Evolutionary conservation across 1,140 invertebrate genomes (phyloP).

Genomic region (Drosophila obscura): DNA sequence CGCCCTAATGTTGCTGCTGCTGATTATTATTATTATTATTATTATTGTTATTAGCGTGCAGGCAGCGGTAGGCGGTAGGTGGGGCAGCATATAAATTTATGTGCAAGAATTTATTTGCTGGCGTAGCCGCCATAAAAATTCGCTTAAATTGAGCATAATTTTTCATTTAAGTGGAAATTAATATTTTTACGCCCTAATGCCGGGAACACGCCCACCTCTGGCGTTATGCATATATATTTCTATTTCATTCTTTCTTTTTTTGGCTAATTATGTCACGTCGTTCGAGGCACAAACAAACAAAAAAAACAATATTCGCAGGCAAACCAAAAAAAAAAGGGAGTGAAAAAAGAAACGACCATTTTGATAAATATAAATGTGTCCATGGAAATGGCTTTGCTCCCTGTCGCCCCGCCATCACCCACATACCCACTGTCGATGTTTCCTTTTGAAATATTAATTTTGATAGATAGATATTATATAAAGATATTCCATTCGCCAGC

Average conservation of each 20-base stretch:
- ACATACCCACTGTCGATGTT: too few species aligned
- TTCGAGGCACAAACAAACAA: constrained; percentile 18
- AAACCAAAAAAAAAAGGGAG: constrained; percentile 1
- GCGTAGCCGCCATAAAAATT: constrained; percentile 51
- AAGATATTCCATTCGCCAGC: not conserved
- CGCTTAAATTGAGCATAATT: constrained; percentile 79
- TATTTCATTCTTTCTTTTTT: not conserved
- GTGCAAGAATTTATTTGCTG: constrained; percentile 67
- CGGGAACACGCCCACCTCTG: constrained; percentile 19
- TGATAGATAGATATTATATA: constrained; percentile 20
- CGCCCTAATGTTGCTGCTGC: constrained; percentile 49
- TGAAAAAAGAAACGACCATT: constrained; percentile 13
- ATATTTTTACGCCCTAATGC: constrained; percentile 67
- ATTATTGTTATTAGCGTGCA: constrained; percentile 74
- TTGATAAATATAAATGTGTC: constrained; percentile 37
- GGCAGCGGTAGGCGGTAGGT: too few species aligned
- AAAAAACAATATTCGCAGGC: constrained; percentile 32
- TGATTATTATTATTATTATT: constrained; percentile 61
- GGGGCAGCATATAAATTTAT: constrained; percentile 55
- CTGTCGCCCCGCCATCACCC: not conserved
- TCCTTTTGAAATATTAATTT: constrained; percentile 26
- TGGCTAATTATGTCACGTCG: constrained; percentile 74
- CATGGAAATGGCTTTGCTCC: constrained; percentile 15
- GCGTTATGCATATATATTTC: too few species aligned
- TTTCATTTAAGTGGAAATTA: constrained; percentile 82